Conservation (phyloP, 2,797 vertebrate genomes). For the Emys orbicularis region DNA sequence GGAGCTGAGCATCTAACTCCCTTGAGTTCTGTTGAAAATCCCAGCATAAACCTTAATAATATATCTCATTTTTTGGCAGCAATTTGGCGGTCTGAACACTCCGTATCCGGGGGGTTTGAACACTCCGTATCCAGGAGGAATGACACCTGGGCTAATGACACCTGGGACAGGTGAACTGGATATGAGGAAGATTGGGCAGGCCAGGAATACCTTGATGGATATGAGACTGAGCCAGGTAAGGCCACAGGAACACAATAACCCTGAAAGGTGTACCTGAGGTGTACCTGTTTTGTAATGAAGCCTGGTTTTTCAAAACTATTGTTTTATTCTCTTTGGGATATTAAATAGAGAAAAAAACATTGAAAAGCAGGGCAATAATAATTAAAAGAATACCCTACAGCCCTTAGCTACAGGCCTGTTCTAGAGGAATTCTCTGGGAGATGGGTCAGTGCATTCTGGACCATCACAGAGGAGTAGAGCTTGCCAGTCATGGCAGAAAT, state of each 20-base stretch:
- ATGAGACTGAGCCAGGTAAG: slow-evolving; percentile 98
- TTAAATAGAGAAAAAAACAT: neutral
- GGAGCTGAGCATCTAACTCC: neutral
- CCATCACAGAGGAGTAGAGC: neutral
- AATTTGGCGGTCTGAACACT: slow-evolving; percentile 89
- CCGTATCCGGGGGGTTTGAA: slow-evolving; percentile 92
- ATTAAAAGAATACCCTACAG: neutral
- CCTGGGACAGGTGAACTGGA: slow-evolving; percentile 96
- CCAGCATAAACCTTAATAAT: neutral
- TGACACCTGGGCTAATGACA: slow-evolving; percentile 96
- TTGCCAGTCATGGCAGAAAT: neutral
- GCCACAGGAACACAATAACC: neutral
- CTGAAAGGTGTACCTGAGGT: neutral
- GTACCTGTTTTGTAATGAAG: neutral
- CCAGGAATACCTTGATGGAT: slow-evolving; percentile 98
- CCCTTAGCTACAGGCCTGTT: neutral
- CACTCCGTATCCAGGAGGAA: slow-evolving; percentile 94
- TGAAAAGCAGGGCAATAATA: neutral
- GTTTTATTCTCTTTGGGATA: neutral
- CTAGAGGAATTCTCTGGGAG: neutral
- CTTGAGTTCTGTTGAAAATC: neutral
- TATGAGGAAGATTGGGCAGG: slow-evolving; percentile 99
- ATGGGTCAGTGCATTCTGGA: neutral
- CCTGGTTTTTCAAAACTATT: neutral
- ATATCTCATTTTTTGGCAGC: slow-evolving; percentile 68